These are phyloP conservation scores for Arrhopalites spinosus DNA, from an alignment of 2,888 invertebrate genomes.

Conservation along the genomic window DNA sequence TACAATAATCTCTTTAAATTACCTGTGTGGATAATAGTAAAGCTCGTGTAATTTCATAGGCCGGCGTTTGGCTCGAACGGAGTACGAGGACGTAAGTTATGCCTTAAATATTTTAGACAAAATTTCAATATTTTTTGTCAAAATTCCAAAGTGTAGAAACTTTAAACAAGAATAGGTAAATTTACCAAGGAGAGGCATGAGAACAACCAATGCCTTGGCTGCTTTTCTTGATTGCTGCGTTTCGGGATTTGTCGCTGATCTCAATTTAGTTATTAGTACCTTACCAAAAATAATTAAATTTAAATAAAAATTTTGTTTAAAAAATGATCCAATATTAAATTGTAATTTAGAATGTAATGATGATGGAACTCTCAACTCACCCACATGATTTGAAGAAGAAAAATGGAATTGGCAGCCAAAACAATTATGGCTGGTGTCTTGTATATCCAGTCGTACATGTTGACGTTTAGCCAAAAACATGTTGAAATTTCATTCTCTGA, in stretches of 20 bases:
- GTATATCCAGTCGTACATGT: constrained; percentile 80
- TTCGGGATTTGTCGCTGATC: constrained; percentile 87
- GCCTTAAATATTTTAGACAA: too few species aligned
- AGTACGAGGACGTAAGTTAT: constrained; percentile 87
- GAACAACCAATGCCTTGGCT: constrained; percentile 85
- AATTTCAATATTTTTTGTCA: too few species aligned
- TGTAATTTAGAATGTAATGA: too few species aligned
- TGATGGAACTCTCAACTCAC: too few species aligned
- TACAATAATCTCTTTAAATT: neutral
- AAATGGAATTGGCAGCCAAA: constrained; percentile 79
- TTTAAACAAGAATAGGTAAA: too few species aligned
- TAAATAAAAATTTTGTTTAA: constrained; percentile 56
- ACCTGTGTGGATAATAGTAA: constrained; percentile 83
- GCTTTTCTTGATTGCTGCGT: constrained; percentile 90
- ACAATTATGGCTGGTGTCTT: constrained; percentile 82
- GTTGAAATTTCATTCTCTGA: constrained; percentile 11
- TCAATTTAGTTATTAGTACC: constrained; percentile 90
- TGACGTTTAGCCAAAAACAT: constrained; percentile 43
- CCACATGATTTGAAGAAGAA: constrained; percentile 86
- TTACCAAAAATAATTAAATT: constrained; percentile 63
- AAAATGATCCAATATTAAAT: too few species aligned
- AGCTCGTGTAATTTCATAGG: constrained; percentile 80
- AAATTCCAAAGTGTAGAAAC: too few species aligned
- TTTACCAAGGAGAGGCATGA: constrained; percentile 85
- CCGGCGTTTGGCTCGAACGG: constrained; percentile 73